Conservation (phyloP, 1,140 invertebrate genomes). For the Zophobas morio region DNA sequence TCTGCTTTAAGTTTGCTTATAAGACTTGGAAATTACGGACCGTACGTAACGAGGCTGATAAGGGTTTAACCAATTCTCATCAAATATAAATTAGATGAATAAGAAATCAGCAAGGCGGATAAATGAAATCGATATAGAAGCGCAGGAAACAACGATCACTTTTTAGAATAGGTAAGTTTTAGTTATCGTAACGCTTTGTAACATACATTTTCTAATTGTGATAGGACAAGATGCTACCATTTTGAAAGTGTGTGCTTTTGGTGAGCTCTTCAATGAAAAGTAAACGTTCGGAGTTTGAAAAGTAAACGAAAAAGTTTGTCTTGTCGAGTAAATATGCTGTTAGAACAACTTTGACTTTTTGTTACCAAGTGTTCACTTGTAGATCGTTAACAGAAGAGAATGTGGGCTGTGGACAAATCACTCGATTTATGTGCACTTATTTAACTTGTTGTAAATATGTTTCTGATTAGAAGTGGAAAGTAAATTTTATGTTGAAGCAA, state of each 20-base stretch:
- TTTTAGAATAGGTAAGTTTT: conserved; percentile 3
- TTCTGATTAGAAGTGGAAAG: too few relatives aligned
- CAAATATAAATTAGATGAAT: conserved; percentile 41
- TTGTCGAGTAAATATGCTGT: conserved; percentile 31
- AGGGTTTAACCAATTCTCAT: conserved; percentile 26
- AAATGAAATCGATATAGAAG: conserved; percentile 37
- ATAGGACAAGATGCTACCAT: conserved; percentile 27
- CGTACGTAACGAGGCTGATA: conserved; percentile 20
- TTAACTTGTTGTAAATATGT: too few relatives aligned
- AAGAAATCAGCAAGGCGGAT: conserved; percentile 36
- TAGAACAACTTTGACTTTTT: conserved; percentile 41
- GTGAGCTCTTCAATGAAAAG: conserved; percentile 33
- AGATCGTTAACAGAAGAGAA: conserved; percentile 15
- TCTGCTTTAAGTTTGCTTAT: conserved; percentile 5
- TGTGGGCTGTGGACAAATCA: not conserved
- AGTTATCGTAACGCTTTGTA: conserved; percentile 19
- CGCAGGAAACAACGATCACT: conserved; percentile 20
- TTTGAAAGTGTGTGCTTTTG: conserved; percentile 35
- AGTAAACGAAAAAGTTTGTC: conserved; percentile 40
- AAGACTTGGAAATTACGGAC: conserved; percentile 12
- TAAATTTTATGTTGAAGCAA: too few relatives aligned
- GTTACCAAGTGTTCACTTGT: conserved; percentile 38
- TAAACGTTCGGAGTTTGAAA: conserved; percentile 39
- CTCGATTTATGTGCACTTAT: too few relatives aligned
- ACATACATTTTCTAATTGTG: conserved; percentile 32